These are phyloP conservation scores for Ramphastos sulfuratus DNA, from an alignment of 2,113 vertebrate genomes.

Conservation along the genomic window DNA sequence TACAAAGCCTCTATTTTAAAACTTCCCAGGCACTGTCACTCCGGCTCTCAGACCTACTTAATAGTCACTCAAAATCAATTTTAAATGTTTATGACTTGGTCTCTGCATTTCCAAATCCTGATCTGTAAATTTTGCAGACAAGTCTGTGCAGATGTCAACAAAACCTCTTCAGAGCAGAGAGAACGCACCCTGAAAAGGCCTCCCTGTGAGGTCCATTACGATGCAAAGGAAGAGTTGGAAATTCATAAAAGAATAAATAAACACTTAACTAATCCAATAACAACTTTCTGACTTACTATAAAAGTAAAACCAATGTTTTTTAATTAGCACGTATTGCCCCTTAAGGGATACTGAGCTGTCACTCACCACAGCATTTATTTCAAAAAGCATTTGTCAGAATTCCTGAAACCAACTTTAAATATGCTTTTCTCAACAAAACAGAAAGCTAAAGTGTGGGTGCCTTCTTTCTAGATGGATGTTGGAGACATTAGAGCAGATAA, in stretches of 20 bases:
- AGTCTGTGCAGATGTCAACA: conserved; percentile 59
- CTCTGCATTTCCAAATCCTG: conserved; percentile 52
- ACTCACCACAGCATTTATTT: background rate
- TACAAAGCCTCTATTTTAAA: conserved; percentile 80
- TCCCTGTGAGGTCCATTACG: conserved; percentile 60
- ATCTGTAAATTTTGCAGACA: conserved; percentile 12
- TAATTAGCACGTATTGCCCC: background rate
- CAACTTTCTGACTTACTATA: background rate
- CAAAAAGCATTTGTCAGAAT: background rate
- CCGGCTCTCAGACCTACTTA: conserved; percentile 74
- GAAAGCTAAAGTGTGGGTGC: background rate
- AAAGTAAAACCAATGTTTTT: background rate
- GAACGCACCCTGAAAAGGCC: background rate
- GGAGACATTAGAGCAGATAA: background rate
- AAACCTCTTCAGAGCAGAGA: conserved; percentile 22
- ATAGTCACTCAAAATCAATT: conserved; percentile 86
- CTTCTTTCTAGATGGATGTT: background rate
- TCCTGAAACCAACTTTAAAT: background rate
- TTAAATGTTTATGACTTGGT: conserved; percentile 77
- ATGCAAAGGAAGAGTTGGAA: background rate
- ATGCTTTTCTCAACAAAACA: background rate
- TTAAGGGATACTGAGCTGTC: background rate
- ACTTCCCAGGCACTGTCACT: conserved; percentile 80
- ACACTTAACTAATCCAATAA: conserved; percentile 4
- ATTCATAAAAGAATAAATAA: conserved; percentile 29